phyloP scores from a whole-genome alignment of 2,888 invertebrate genomes.

The Morpho deidamia region DNA sequence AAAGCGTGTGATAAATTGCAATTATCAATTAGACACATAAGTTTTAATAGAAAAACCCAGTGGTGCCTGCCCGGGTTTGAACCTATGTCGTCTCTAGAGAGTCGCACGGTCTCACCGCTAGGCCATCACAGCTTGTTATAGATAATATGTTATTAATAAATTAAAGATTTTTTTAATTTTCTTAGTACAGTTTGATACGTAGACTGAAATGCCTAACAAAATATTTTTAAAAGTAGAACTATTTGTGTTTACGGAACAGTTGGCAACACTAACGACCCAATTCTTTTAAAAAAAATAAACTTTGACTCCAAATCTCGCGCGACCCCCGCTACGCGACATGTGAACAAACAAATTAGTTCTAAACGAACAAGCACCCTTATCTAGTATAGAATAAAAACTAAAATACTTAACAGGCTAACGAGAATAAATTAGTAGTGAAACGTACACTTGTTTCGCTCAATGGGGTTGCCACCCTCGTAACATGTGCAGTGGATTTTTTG shows the following conservation, averaged over 20 bases:
- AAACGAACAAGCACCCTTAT: constrained; percentile 22
- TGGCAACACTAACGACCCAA: constrained; percentile 29
- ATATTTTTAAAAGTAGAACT: neutral
- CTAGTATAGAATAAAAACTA: constrained; percentile 23
- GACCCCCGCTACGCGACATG: constrained; percentile 61
- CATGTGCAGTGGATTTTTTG: constrained; percentile 61
- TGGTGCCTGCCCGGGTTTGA: no score
- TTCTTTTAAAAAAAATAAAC: constrained; percentile 32
- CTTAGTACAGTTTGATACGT: no score
- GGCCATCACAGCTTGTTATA: no score
- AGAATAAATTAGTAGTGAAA: constrained; percentile 34
- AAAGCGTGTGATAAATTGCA: no score
- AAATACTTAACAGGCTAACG: constrained; percentile 22
- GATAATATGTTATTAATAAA: no score
- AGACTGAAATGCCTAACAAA: neutral
- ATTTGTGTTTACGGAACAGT: constrained; percentile 20
- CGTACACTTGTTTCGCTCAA: constrained; percentile 58
- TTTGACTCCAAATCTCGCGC: constrained; percentile 44
- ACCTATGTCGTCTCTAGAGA: no score
- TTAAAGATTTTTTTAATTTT: no score
- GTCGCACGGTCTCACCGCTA: no score
- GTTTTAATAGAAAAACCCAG: no score
- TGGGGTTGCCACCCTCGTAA: constrained; percentile 57
- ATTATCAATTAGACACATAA: no score
- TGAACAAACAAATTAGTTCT: constrained; percentile 54